A percentile compares a stretch with the other conserved stretches of the same genome.
Conservation (phyloP, 2,888 invertebrate species). For the Cheilosia impressa region DNA sequence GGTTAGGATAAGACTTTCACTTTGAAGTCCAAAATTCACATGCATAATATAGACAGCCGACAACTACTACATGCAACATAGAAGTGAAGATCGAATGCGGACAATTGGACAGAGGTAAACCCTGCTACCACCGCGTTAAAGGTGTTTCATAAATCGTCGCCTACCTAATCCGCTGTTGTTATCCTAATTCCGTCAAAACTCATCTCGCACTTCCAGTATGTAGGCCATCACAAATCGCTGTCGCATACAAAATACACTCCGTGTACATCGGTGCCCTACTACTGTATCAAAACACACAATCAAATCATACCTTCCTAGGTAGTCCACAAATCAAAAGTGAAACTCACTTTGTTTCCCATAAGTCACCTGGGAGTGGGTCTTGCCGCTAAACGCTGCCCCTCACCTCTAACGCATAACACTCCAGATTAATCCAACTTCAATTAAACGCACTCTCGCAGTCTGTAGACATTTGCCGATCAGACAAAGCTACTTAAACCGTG, state of each 20-base stretch:
- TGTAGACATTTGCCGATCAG: conserved; percentile 56
- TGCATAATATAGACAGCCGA: too few relatives aligned
- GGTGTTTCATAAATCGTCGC: too few relatives aligned
- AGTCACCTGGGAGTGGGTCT: conserved; percentile 42
- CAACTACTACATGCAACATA: too few relatives aligned
- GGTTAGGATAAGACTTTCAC: too few relatives aligned
- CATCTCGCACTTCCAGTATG: conserved; percentile 3
- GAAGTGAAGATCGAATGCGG: too few relatives aligned
- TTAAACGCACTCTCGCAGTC: conserved; percentile 69
- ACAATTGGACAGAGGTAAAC: not conserved
- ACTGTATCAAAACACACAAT: conserved; percentile 63
- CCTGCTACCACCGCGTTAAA: too few relatives aligned
- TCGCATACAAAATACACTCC: conserved; percentile 13
- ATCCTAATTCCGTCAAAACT: conserved; percentile 13
- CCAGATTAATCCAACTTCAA: conserved; percentile 70
- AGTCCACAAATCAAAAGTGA: conserved; percentile 68
- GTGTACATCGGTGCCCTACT: conserved; percentile 52
- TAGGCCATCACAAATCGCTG: conserved; percentile 47
- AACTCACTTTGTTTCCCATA: conserved; percentile 65
- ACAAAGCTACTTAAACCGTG: conserved; percentile 49
- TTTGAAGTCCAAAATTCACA: too few relatives aligned
- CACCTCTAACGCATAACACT: conserved; percentile 45
- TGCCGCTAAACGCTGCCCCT: conserved; percentile 1
- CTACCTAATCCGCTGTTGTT: not conserved
- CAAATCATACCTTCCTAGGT: conserved; percentile 50